Conservation (phyloP, 2,888 invertebrate species). For the Venusia cambrica region DNA sequence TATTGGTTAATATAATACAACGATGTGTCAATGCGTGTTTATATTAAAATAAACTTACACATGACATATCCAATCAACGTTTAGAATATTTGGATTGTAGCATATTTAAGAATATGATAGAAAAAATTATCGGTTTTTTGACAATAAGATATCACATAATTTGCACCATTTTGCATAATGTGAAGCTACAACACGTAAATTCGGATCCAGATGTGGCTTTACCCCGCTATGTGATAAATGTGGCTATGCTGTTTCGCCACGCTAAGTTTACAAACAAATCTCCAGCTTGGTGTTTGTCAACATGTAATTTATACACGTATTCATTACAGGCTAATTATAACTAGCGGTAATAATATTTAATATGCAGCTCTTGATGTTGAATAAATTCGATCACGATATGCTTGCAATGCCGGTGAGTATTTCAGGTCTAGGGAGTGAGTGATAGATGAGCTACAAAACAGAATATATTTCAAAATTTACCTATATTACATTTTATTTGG, state of each 20-base stretch:
- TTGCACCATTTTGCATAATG: too few species aligned
- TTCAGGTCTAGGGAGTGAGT: constrained; percentile 8
- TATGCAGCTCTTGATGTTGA: constrained; percentile 28
- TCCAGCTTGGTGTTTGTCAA: constrained; percentile 24
- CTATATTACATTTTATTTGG: too few species aligned
- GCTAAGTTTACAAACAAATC: constrained; percentile 19
- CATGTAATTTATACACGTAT: constrained; percentile 14
- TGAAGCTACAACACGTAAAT: constrained; percentile 27
- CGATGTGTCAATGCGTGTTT: too few species aligned
- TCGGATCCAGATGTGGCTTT: constrained; percentile 24
- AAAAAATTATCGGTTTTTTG: too few species aligned
- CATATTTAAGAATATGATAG: too few species aligned
- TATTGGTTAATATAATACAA: too few species aligned
- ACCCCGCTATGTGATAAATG: constrained; percentile 25
- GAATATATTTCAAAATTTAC: too few species aligned
- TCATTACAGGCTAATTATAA: constrained; percentile 22
- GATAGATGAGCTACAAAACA: constrained; percentile 1
- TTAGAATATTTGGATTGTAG: too few species aligned
- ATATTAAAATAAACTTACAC: too few species aligned
- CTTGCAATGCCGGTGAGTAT: constrained; percentile 29
- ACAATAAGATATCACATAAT: too few species aligned
- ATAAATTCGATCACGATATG: constrained; percentile 22
- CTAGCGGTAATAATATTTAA: constrained; percentile 16
- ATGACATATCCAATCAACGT: too few species aligned
- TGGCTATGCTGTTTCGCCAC: constrained; percentile 29